Base-by-base conservation (phyloP, 2,113 vertebrate species). In the Scopus umbretta region DNA sequence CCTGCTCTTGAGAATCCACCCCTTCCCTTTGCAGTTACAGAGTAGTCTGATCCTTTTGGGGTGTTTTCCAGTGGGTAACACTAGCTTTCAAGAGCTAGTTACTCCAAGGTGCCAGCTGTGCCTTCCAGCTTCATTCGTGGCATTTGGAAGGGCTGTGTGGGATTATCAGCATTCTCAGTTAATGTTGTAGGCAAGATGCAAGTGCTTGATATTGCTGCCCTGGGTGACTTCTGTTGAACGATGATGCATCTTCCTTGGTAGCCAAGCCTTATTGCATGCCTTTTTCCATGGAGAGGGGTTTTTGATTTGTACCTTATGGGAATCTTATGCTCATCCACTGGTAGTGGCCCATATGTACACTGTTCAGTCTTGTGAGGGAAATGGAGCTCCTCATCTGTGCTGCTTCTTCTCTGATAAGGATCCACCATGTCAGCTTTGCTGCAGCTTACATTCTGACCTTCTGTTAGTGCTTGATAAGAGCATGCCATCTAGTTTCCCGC, bases 381-480 rank as follows among this genome's bases (percentile, higher is more conserved):
- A 9, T 43, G 49, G 56, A n/a, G 42, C 67, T 71, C 83, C 68
- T 16, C 4, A 11, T 78, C 59, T 74, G 80, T 81, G 76, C 72
- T 79, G 73, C 84, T 90, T 4, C 40, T 79, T 47, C 49, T 71
- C 56, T 82, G 94, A 96, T 96, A 94, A 94, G 78, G 40, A 66
- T 68, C 30, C 74, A 36, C 56, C 30, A 45, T 61, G 52, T 40
- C 74, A 85, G 74, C 76, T 65, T 56, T 74, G 59, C 86, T 80
- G 38, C 83, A 73, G 82, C 9, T 84, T 62, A 23, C 4, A 5
- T 91, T 83, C 81, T 92, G 68, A 53, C 61, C 76, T 92, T 63
- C 86, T 96, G 94, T 10, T 61, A 22, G 36, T 27, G 52, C 66
- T 56, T 50, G 96, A 97, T 95, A 97, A 94, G 61, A 85, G 45